A percentile compares a stretch with the other conserved stretches of the same genome.
phyloP scores from a whole-genome alignment of 2,888 invertebrate species.

The Phania funesta region DNA sequence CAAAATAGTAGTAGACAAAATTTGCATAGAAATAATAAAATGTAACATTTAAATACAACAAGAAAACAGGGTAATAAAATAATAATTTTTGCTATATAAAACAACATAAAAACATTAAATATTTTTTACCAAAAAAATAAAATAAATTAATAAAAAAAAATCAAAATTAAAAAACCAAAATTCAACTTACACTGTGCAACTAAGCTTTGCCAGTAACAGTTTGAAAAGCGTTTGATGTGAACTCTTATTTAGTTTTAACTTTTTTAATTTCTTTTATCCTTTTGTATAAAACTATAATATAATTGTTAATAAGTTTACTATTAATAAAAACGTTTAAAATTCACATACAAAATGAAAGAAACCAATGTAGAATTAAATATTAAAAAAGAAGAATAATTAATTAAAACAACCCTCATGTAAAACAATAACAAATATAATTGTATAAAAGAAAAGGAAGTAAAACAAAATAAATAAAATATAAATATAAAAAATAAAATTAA shows the following conservation, averaged over 20 bases:
- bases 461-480: conserved; percentile 60
- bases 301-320: conserved; percentile 64
- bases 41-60: conserved; percentile 37
- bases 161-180: neutral
- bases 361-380: conserved; percentile 52
- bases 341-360: conserved; percentile 14
- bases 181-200: no score
- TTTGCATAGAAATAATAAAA: conserved; percentile 7
- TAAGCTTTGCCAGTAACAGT: neutral
- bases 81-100: conserved; percentile 29
- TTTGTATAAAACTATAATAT: conserved; percentile 31
- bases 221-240: neutral
- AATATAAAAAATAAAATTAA: conserved; percentile 30
- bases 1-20: conserved; percentile 22
- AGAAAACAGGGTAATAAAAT: conserved; percentile 64
- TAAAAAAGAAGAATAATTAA: conserved; percentile 14
- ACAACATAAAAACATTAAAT: conserved; percentile 5
- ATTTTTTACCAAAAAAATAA: conserved; percentile 37
- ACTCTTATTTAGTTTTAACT: neutral
- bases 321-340: conserved; percentile 27
- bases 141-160: neutral
- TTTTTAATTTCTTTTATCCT: neutral
- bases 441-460: conserved; percentile 33
- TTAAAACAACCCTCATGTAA: conserved; percentile 21
- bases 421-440: conserved; percentile 47